These are phyloP conservation scores for Maniola jurtina DNA, from an alignment of 1,140 invertebrate genomes.

Conservation along the genomic window DNA sequence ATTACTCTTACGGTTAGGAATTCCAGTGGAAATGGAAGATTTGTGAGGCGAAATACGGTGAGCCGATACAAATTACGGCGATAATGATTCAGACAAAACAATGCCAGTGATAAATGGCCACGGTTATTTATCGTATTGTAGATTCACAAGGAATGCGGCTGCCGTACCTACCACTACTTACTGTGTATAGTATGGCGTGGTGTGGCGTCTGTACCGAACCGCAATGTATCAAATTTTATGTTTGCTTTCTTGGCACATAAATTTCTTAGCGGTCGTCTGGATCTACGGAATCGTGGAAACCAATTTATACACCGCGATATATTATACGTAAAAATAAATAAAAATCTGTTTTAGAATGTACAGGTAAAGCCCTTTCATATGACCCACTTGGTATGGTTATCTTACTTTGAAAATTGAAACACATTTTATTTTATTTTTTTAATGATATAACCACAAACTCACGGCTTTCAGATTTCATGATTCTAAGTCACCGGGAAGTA, in stretches of 20 bases:
- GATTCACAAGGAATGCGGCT: slow-evolving; percentile 45
- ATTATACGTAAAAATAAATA: no score
- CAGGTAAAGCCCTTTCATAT: no score
- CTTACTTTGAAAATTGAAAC: no score
- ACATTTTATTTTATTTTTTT: no score
- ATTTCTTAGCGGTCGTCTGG: not conserved
- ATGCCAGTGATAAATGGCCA: slow-evolving; percentile 45
- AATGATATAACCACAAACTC: no score
- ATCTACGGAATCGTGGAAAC: not conserved
- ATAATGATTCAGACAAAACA: slow-evolving; percentile 51
- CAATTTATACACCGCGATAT: not conserved
- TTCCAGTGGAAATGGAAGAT: slow-evolving; percentile 31
- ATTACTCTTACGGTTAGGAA: slow-evolving; percentile 2
- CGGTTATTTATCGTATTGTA: slow-evolving; percentile 42
- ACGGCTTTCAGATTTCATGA: no score
- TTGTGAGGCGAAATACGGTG: slow-evolving; percentile 44
- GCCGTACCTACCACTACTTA: no score
- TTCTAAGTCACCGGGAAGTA: no score
- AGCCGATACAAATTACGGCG: slow-evolving; percentile 46
- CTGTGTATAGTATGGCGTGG: no score
- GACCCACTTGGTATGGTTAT: no score
- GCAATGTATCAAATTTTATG: slow-evolving; percentile 16
- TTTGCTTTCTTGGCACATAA: slow-evolving; percentile 9
- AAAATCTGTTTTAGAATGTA: no score
- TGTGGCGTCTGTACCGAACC: slow-evolving; percentile 23